Percentiles rank a stretch among this genome's conserved stretches.
Conservation (phyloP, 1,140 invertebrate genomes). For the Macrobrachium nipponense region DNA sequence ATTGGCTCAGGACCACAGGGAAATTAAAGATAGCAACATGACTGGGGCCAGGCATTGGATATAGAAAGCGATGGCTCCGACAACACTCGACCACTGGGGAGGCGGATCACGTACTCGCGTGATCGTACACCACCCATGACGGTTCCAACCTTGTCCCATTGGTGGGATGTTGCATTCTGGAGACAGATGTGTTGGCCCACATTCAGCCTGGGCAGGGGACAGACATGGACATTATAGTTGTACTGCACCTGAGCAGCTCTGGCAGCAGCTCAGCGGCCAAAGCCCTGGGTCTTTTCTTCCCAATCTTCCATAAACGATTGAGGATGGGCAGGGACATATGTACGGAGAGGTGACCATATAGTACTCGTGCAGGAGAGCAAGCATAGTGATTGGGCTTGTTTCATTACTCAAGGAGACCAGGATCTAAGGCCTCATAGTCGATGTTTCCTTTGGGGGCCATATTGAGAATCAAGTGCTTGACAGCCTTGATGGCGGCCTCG, state of each 20-base stretch:
- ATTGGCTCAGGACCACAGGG: too few relatives aligned
- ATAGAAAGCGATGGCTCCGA: too few relatives aligned
- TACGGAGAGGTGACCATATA: slow-evolving; percentile 8
- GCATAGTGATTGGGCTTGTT: too few relatives aligned
- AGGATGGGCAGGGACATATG: neutral
- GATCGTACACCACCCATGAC: neutral
- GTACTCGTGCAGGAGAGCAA: neutral
- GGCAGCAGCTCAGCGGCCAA: neutral
- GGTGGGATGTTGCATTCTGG: neutral
- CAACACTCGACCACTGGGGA: neutral
- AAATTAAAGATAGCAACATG: too few relatives aligned
- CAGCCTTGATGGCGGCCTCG: too few relatives aligned
- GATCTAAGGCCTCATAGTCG: too few relatives aligned
- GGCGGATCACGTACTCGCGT: neutral
- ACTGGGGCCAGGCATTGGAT: too few relatives aligned
- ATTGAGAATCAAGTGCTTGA: too few relatives aligned
- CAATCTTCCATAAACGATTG: neutral
- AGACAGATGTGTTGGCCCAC: neutral
- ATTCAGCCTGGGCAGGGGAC: slow-evolving; percentile 2
- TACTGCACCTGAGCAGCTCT: neutral
- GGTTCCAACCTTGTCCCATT: neutral
- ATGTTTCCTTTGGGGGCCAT: too few relatives aligned
- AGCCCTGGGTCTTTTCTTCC: neutral
- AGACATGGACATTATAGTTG: neutral
- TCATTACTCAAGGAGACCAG: too few relatives aligned